phyloP scores from a whole-genome alignment of 2,113 vertebrate species.

The Lagopus leucura region DNA sequence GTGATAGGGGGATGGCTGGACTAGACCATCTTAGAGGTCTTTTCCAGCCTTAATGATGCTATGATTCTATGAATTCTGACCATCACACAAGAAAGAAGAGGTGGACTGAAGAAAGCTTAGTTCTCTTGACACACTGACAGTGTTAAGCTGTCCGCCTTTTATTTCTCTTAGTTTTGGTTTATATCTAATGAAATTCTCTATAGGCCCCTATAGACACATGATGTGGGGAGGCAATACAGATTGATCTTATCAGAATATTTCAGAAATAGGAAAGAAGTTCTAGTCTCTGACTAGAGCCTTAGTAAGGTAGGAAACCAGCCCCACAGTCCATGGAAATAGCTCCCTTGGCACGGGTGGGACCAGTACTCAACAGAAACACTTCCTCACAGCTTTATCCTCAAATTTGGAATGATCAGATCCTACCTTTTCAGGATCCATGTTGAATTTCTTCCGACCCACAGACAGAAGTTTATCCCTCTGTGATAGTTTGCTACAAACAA shows the following conservation, averaged over 20 bases:
- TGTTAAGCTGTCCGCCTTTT: neutral
- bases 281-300: neutral
- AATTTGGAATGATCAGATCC: neutral
- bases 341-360: neutral
- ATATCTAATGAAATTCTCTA: neutral
- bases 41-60: too few species aligned
- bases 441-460: slow-evolving; percentile 91
- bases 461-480: slow-evolving; percentile 84
- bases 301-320: neutral
- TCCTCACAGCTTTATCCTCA: neutral
- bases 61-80: neutral
- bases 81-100: neutral
- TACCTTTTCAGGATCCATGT: slow-evolving; percentile 93
- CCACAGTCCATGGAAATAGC: rapidly evolving
- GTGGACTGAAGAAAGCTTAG: neutral
- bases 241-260: neutral
- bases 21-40: too few species aligned
- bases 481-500: slow-evolving; percentile 73
- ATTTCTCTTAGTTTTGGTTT: neutral
- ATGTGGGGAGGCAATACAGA: neutral
- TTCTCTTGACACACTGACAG: neutral
- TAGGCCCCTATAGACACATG: neutral
- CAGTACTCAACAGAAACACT: neutral
- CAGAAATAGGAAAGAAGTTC: neutral
- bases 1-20: too few species aligned